Evolutionary conservation across 2,888 invertebrate genomes (phyloP).

Genomic region (Uloborus plumipes): DNA sequence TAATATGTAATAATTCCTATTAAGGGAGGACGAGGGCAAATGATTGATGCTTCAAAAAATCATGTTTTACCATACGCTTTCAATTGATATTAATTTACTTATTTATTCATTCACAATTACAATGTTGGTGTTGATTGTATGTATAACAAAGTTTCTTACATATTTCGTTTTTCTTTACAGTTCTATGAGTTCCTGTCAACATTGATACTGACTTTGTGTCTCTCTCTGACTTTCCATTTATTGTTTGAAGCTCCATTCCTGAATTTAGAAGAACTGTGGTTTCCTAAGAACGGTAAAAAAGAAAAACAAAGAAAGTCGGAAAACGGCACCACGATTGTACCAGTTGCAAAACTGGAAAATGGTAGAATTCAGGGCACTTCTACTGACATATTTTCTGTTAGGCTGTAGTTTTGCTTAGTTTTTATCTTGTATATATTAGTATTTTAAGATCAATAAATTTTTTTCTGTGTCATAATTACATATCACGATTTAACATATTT

Average conservation of each 20-base stretch:
- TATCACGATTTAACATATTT: too few relatives aligned
- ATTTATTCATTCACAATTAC: too few relatives aligned
- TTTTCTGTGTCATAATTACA: too few relatives aligned
- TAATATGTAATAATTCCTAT: too few relatives aligned
- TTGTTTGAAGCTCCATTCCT: conserved; percentile 56
- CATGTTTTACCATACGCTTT: too few relatives aligned
- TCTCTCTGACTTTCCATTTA: conserved; percentile 44
- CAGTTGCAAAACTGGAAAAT: conserved; percentile 49
- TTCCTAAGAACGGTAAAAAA: conserved; percentile 75
- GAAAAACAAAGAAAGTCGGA: conserved; percentile 76
- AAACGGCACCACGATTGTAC: conserved; percentile 45
- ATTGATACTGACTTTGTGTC: conserved; percentile 39
- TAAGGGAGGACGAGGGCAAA: too few relatives aligned
- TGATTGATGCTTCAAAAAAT: too few relatives aligned
- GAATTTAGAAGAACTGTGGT: conserved; percentile 68
- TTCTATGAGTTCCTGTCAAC: conserved; percentile 56
- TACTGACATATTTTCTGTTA: conserved; percentile 42
- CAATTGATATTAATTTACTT: too few relatives aligned
- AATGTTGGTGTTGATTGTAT: too few relatives aligned
- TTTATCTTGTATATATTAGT: conserved; percentile 1
- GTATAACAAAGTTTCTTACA: not conserved
- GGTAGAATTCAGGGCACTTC: conserved; percentile 24
- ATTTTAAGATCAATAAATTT: not conserved
- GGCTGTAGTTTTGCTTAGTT: conserved; percentile 9
- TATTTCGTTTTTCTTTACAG: conserved; percentile 11